phyloP scores from a whole-genome alignment of 2,888 invertebrate genomes.

The Myathropa florea region DNA sequence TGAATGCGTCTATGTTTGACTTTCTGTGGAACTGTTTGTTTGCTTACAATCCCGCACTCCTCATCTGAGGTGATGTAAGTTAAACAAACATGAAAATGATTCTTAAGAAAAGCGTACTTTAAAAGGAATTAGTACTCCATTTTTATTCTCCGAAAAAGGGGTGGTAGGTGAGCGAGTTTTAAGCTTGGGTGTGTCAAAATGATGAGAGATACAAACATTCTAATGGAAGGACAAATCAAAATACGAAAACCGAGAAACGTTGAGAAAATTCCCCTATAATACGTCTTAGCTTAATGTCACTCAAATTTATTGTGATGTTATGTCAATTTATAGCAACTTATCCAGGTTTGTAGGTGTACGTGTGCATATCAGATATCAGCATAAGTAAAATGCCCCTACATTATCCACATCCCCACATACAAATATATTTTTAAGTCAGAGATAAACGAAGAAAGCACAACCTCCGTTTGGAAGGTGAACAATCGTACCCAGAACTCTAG shows the following conservation, averaged over 20 bases:
- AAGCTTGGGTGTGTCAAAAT: neutral
- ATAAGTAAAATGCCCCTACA: neutral
- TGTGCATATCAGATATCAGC: neutral
- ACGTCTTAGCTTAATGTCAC: neutral
- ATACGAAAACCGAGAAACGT: neutral
- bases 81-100: too few species aligned
- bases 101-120: too few species aligned
- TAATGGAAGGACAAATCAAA: neutral
- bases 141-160: too few species aligned
- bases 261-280: neutral
- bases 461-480: neutral
- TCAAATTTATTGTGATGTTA: constrained; percentile 10
- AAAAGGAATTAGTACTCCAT: too few species aligned
- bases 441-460: neutral
- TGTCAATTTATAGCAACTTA: neutral
- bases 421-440: neutral
- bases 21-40: too few species aligned
- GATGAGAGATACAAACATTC: neutral
- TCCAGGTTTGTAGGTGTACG: neutral
- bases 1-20: too few species aligned
- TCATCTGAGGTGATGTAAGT: too few species aligned
- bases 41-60: too few species aligned
- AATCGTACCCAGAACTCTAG: neutral
- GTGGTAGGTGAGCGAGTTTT: neutral
- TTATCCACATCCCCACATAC: too few species aligned